These are phyloP conservation scores for Temnothorax longispinosus DNA, from an alignment of 1,140 invertebrate species.

Conservation along the genomic window DNA sequence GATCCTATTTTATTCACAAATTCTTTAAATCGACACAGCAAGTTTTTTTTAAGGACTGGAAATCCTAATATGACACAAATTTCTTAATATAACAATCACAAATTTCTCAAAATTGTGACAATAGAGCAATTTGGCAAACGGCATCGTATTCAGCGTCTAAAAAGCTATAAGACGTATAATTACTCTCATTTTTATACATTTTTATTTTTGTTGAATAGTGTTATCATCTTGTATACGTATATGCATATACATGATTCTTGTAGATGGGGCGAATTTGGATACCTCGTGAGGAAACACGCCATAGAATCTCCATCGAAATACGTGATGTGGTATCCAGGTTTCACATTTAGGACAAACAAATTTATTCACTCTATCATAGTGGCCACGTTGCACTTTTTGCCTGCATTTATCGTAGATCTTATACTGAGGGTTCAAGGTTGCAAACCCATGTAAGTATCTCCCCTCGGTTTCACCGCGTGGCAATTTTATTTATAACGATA, in stretches of 20 bases:
- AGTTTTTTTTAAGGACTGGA: no score
- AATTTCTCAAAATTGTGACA: no score
- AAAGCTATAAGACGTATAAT: no score
- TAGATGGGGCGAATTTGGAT: constrained; percentile 92
- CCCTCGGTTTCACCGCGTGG: background rate
- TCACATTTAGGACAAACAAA: constrained; percentile 91
- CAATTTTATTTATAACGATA: background rate
- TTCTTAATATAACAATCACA: no score
- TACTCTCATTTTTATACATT: background rate
- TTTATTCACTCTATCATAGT: constrained; percentile 91
- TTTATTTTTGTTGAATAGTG: background rate
- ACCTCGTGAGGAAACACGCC: constrained; percentile 89
- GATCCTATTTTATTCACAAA: no score
- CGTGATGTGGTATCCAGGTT: constrained; percentile 95
- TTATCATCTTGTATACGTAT: background rate
- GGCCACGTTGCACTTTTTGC: constrained; percentile 91
- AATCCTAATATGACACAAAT: no score
- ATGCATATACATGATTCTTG: background rate
- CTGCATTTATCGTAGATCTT: constrained; percentile 92
- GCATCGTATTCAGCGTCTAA: no score
- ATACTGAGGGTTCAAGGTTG: constrained; percentile 89
- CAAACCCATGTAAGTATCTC: constrained; percentile 91
- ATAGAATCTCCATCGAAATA: constrained; percentile 92
- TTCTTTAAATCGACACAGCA: no score
- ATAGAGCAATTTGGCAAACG: no score